Conservation (phyloP, 2,888 invertebrate genomes). For the Amphipyra berbera region DNA sequence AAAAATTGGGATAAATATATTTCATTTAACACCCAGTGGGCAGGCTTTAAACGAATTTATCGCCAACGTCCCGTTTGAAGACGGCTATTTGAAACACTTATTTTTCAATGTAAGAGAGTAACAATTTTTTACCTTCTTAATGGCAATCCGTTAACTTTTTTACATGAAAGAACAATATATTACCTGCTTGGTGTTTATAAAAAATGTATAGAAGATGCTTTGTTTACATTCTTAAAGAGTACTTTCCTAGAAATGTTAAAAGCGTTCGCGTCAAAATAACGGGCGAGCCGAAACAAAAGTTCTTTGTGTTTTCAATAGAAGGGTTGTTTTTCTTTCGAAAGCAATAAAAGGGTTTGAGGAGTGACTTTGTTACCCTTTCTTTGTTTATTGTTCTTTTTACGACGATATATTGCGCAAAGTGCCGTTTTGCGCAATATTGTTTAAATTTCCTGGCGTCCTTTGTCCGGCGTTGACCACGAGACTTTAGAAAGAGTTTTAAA, state of each 20-base stretch:
- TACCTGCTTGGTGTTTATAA: conserved; percentile 58
- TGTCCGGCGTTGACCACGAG: conserved; percentile 56
- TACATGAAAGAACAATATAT: conserved; percentile 42
- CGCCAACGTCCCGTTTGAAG: conserved; percentile 39
- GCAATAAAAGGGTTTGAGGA: conserved; percentile 83
- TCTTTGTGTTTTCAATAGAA: conserved; percentile 79
- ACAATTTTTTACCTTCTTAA: conserved; percentile 47
- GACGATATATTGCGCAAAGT: conserved; percentile 80
- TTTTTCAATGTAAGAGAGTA: conserved; percentile 43
- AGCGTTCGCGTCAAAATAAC: conserved; percentile 82
- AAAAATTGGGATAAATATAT: conserved; percentile 36
- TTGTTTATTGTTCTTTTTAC: conserved; percentile 76
- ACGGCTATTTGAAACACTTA: conserved; percentile 46
- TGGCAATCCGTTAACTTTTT: conserved; percentile 55
- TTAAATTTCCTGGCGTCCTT: conserved; percentile 60
- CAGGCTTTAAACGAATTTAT: conserved; percentile 45
- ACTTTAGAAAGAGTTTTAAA: conserved; percentile 24
- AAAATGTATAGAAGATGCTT: conserved; percentile 55
- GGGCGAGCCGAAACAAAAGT: conserved; percentile 75
- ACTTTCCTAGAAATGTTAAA: conserved; percentile 76
- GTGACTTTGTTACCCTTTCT: conserved; percentile 83
- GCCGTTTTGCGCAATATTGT: conserved; percentile 74
- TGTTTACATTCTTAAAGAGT: conserved; percentile 50
- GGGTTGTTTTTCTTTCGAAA: conserved; percentile 85
- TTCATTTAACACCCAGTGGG: conserved; percentile 28